phyloP scores from a whole-genome alignment of 2,888 invertebrate species.

The Sphaerophoria taeniata region DNA sequence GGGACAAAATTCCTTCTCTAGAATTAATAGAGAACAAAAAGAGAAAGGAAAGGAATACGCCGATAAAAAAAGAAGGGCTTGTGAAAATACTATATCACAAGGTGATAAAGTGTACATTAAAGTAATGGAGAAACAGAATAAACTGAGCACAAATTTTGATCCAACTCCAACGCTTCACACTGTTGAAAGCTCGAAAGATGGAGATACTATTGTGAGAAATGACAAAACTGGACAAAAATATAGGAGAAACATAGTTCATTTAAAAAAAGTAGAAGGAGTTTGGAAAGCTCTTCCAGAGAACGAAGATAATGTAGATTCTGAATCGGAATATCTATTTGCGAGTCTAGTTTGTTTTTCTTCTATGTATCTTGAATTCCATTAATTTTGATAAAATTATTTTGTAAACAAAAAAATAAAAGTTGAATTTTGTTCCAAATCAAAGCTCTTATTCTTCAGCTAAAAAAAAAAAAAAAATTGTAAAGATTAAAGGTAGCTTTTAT shows the following conservation, averaged over 20 bases:
- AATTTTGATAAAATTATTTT: too few relatives aligned
- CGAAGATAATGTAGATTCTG: too few relatives aligned
- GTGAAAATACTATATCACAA: not conserved
- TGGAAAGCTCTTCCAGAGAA: not conserved
- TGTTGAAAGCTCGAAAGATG: not conserved
- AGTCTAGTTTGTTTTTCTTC: too few relatives aligned
- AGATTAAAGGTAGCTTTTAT: too few relatives aligned
- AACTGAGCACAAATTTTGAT: not conserved
- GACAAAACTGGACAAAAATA: not conserved
- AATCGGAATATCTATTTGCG: too few relatives aligned
- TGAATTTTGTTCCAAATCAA: too few relatives aligned
- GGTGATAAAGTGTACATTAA: slow-evolving; percentile 16
- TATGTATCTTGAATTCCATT: too few relatives aligned
- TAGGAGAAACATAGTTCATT: slow-evolving; percentile 1
- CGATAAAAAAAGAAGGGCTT: slow-evolving; percentile 20
- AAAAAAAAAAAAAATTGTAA: too few relatives aligned
- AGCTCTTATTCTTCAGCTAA: too few relatives aligned
- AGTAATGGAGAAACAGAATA: not conserved
- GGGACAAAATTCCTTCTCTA: slow-evolving; percentile 24
- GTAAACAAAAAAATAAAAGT: too few relatives aligned
- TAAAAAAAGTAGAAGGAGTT: slow-evolving; percentile 3
- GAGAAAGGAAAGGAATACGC: slow-evolving; percentile 9
- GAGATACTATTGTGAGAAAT: not conserved
- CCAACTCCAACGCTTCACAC: not conserved
- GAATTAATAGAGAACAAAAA: not conserved